Base-by-base conservation (phyloP, 2,797 vertebrate genomes). In the Novumbra hubbsi region DNA sequence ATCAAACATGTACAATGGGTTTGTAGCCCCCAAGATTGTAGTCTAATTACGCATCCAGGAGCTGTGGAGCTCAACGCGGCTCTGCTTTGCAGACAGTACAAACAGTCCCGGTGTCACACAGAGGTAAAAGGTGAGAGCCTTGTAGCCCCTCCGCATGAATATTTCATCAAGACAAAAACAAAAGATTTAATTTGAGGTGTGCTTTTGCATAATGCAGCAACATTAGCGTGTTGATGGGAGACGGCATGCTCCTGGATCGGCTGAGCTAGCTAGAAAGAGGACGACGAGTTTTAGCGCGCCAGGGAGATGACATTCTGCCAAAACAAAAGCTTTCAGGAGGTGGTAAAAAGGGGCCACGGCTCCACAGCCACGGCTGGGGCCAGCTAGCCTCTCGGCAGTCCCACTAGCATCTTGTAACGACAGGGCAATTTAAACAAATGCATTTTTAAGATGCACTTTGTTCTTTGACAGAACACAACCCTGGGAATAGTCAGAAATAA, bases 1-100 rank as follows among this genome's bases (percentile, higher is more conserved):
- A 71, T 75, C 71, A 82, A 77, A 79, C 71, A 84, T 63, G 69
- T 73, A 60, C 12, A 68, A 70, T 65, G 65, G 60, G 45, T 73
- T 72, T 71, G 50, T 55, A 49, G 55, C 41, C 41, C 41, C 41
- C 41, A 3, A 45, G 41, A 9, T 45, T 11, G 41, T 45, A 45
- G 41, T 45, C 12, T 45, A 11, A 45, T 45, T 45, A 45, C 41
- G 12, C 41, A 45, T 45, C 41, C 41, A 45, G 41, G 41, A 45
- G 12, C 9, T 45, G 9, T 12, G 41, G 2, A 45, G 41, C 41
- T 45, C 41, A 45, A 12, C 5, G 34, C 34, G 5, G 34, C 41
- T 45, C 41, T 6, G 41, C 41, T 45, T 14, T 2, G 55, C 55
- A 14, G 55, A 60, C 55, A 27, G n/a, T 60, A 60, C 21, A 60